phyloP scores from a whole-genome alignment of 2,797 vertebrate genomes.

The Sorex maritimensis region DNA sequence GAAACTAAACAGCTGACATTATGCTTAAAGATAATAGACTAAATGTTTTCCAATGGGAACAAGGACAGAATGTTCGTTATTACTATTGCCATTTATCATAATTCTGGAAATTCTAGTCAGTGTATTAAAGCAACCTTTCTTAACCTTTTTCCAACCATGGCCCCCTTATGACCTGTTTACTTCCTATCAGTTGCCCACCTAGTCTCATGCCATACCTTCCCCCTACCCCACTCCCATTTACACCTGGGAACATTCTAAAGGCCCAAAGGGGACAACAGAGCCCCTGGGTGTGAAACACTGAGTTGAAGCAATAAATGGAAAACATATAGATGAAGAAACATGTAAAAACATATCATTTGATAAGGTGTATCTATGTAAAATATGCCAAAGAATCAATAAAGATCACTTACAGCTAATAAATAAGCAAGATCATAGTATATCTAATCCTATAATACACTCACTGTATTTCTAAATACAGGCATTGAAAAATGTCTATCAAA shows the following conservation, averaged over 20 bases:
- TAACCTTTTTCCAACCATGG: too few relatives aligned
- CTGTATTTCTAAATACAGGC: conserved; percentile 3
- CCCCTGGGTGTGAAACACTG: neutral
- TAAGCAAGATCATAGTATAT: neutral
- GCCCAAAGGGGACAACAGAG: too few relatives aligned
- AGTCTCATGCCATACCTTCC: too few relatives aligned
- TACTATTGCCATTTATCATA: neutral
- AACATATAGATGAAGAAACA: conserved; percentile 46
- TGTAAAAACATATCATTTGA: neutral
- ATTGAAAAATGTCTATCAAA: neutral
- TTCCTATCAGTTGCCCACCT: too few relatives aligned
- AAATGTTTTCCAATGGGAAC: neutral
- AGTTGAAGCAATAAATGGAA: conserved; percentile 55
- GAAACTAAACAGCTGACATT: conserved; percentile 20
- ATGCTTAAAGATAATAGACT: conserved; percentile 13
- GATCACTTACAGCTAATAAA: neutral
- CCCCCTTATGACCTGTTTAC: too few relatives aligned
- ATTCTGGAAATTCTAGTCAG: neutral
- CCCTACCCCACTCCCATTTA: too few relatives aligned
- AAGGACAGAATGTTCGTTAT: neutral
- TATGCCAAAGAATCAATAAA: conserved; percentile 15
- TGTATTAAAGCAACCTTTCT: too few relatives aligned
- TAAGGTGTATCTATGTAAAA: conserved; percentile 21
- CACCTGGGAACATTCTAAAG: too few relatives aligned
- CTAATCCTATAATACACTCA: too few relatives aligned